These are phyloP conservation scores for Anoplius nigerrimus DNA, from an alignment of 2,888 invertebrate species.

Conservation along the genomic window DNA sequence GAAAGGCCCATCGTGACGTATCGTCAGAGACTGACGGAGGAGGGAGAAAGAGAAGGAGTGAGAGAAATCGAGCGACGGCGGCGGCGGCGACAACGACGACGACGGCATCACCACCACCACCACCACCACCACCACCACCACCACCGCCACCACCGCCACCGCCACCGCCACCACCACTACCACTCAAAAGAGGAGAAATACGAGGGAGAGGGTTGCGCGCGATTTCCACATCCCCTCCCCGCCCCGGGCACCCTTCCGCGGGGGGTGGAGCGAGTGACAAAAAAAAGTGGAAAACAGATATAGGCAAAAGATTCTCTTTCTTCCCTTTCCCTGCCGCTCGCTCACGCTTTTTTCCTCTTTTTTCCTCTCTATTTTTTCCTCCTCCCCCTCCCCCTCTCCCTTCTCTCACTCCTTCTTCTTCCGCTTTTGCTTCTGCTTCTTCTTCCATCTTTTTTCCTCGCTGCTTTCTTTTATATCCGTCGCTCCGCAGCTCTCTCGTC, in stretches of 20 bases:
- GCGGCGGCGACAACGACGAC: constrained; percentile 3
- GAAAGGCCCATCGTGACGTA: constrained; percentile 32
- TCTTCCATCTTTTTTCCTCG: background rate
- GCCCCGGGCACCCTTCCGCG: constrained; percentile 10
- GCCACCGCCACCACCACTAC: too few species aligned
- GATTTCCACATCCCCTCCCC: background rate
- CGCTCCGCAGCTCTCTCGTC: too few species aligned
- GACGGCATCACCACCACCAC: too few species aligned
- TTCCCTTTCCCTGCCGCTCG: background rate
- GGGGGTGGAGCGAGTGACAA: constrained; percentile 35
- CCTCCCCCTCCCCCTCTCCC: background rate
- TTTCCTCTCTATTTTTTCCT: background rate
- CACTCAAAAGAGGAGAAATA: constrained; percentile 39
- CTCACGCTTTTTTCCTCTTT: background rate
- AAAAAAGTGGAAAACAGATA: constrained; percentile 63
- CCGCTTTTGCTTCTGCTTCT: constrained; percentile 1
- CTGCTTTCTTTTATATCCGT: too few species aligned
- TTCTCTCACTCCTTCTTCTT: constrained; percentile 5
- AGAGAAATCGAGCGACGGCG: constrained; percentile 32
- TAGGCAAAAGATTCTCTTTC: constrained; percentile 51
- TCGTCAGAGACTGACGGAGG: constrained; percentile 13
- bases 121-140: too few species aligned
- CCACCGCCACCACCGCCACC: too few species aligned
- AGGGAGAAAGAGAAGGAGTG: constrained; percentile 28
- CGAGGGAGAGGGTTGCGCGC: constrained; percentile 20